phyloP scores from a whole-genome alignment of 53 echinoderm and acorn worm genomes.

The Pentamera pediparva region DNA sequence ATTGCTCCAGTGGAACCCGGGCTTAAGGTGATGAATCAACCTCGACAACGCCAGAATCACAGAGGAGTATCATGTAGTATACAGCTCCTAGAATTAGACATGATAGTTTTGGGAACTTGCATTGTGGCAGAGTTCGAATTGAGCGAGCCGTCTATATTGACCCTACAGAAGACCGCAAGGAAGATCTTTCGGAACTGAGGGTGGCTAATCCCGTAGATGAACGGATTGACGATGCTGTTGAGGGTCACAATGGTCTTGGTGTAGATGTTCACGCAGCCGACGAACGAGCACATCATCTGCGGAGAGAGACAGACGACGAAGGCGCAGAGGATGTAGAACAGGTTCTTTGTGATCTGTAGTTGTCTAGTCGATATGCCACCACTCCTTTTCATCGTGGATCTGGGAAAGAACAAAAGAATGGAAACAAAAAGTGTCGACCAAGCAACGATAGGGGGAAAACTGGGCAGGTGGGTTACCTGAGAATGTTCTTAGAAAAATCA shows the following conservation, averaged over 20 bases:
- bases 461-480: too few relatives aligned
- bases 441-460: too few relatives aligned
- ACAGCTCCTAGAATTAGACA: too few relatives aligned
- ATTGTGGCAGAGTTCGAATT: too few relatives aligned
- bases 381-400: neutral
- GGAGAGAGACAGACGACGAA: constrained; percentile 15
- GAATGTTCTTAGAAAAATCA: too few relatives aligned
- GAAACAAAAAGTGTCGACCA: neutral
- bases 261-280: constrained; percentile 13
- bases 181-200: constrained; percentile 5
- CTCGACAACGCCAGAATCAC: too few relatives aligned
- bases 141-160: too few relatives aligned
- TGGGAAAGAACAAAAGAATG: neutral
- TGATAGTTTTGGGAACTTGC: too few relatives aligned
- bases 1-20: too few relatives aligned
- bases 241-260: constrained; percentile 11
- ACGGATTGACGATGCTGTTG: constrained; percentile 13
- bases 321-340: constrained; percentile 17
- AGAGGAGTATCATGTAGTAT: too few relatives aligned
- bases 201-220: constrained; percentile 3
- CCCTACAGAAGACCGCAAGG: neutral
- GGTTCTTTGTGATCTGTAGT: constrained; percentile 14
- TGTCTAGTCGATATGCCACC: neutral
- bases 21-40: too few relatives aligned
- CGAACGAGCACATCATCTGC: neutral